Evolutionary conservation across 2,888 invertebrate genomes (phyloP).

Genomic region (Catocala fraxini): DNA sequence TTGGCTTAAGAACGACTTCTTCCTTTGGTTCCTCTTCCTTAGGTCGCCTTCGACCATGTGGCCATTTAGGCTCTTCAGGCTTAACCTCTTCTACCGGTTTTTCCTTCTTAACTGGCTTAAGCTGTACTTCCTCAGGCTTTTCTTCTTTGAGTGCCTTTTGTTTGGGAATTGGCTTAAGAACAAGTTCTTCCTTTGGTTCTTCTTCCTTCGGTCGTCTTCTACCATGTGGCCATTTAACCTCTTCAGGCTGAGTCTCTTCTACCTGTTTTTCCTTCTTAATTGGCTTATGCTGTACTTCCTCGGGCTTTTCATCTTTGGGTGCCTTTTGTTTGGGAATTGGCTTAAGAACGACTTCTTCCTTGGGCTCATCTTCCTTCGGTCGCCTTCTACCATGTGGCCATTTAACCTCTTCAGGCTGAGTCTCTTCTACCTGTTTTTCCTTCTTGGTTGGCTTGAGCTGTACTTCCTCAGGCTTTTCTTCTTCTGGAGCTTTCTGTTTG

Average conservation of each 20-base stretch:
- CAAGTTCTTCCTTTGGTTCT: conserved; percentile 58
- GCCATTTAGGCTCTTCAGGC: conserved; percentile 41
- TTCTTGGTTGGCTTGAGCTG: conserved; percentile 47
- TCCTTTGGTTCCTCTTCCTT: conserved; percentile 59
- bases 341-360: conserved; percentile 44
- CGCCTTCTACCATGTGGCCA: conserved; percentile 58
- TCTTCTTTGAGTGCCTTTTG: conserved; percentile 63
- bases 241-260: conserved; percentile 69
- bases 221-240: conserved; percentile 53
- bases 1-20: conserved; percentile 63
- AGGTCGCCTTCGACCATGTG: conserved; percentile 20
- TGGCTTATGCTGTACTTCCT: conserved; percentile 76
- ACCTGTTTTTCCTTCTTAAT: conserved; percentile 53
- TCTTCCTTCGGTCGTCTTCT: conserved; percentile 55
- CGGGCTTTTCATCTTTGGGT: conserved; percentile 83
- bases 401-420: conserved; percentile 52
- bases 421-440: conserved; percentile 50
- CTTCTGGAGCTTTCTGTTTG: conserved; percentile 68
- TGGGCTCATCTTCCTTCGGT: conserved; percentile 64
- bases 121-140: conserved; percentile 69
- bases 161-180: conserved; percentile 68
- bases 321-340: conserved; percentile 67
- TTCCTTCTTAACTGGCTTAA: conserved; percentile 53
- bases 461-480: conserved; percentile 68
- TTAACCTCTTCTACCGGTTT: conserved; percentile 57